phyloP scores from a whole-genome alignment of 2,797 vertebrate genomes.

The Anabacerthia variegaticeps region DNA sequence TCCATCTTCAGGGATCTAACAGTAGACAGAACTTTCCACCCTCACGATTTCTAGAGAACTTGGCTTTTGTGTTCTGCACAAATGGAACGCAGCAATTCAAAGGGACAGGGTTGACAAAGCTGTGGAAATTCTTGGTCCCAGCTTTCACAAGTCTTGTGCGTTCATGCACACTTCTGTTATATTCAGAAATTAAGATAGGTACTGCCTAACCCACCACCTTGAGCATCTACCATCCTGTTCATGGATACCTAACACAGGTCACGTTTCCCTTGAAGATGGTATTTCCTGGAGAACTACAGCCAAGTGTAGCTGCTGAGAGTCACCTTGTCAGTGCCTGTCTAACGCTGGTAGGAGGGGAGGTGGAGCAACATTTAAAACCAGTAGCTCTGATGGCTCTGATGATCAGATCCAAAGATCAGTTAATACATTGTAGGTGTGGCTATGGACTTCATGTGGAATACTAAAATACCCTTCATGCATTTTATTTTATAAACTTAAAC shows the following conservation, averaged over 20 bases:
- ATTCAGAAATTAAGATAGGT: background rate
- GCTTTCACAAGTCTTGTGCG: background rate
- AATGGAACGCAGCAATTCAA: background rate
- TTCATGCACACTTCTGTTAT: background rate
- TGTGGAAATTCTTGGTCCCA: background rate
- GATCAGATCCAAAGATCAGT: background rate
- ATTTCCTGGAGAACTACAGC: background rate
- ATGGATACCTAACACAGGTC: background rate
- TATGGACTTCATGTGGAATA: background rate
- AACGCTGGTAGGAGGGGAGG: background rate
- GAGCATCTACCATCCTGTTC: background rate
- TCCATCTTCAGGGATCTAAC: background rate
- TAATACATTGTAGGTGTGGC: accelerated
- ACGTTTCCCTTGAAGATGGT: background rate
- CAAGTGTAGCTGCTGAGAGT: background rate
- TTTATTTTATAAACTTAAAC: background rate
- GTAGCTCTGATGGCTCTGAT: background rate
- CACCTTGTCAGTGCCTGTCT: background rate
- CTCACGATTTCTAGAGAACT: background rate
- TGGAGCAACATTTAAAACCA: background rate
- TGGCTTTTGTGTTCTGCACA: background rate
- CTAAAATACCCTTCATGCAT: background rate
- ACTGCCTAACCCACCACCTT: background rate
- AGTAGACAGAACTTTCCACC: background rate
- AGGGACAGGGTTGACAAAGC: background rate